Conservation (phyloP, 64 coral and sea anemone species). For the Montipora efflorescens region DNA sequence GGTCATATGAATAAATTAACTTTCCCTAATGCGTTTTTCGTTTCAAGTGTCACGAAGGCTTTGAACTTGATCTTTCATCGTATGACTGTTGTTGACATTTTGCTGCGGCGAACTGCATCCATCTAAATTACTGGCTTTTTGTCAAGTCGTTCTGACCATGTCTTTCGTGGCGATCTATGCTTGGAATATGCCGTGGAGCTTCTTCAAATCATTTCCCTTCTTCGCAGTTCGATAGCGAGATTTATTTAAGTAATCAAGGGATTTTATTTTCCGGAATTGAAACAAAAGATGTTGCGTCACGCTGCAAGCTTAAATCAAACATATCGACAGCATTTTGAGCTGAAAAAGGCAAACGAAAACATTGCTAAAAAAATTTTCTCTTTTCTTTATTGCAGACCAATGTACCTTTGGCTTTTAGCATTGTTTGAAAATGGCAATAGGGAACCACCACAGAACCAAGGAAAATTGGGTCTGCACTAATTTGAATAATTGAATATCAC, state of each 20-base stretch:
- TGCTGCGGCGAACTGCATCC: background rate
- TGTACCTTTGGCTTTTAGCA: background rate
- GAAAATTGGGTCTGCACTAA: conserved; percentile 32
- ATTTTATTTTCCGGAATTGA: conserved; percentile 41
- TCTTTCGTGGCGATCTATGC: background rate
- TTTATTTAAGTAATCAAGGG: conserved; percentile 44
- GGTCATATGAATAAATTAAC: conserved; percentile 48
- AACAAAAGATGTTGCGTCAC: conserved; percentile 51
- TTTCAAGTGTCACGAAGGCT: conserved; percentile 23
- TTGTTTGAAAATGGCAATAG: background rate
- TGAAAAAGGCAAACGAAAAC: conserved; percentile 49
- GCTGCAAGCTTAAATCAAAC: conserved; percentile 39
- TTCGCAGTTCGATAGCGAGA: conserved; percentile 18
- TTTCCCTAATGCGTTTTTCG: background rate
- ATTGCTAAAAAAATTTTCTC: background rate
- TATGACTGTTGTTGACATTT: background rate
- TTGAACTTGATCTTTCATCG: conserved; percentile 12
- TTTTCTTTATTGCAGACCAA: background rate
- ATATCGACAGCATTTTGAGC: conserved; percentile 19
- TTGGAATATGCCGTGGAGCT: background rate
- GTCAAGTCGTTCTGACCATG: background rate
- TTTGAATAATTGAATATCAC: conserved; percentile 76
- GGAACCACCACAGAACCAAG: background rate
- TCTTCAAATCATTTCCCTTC: background rate
- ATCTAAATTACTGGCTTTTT: background rate